Evolutionary conservation across 2,113 vertebrate genomes (phyloP), one percentile per base, ranked within the genome.

Genomic region (Lipophrys pholis): DNA sequence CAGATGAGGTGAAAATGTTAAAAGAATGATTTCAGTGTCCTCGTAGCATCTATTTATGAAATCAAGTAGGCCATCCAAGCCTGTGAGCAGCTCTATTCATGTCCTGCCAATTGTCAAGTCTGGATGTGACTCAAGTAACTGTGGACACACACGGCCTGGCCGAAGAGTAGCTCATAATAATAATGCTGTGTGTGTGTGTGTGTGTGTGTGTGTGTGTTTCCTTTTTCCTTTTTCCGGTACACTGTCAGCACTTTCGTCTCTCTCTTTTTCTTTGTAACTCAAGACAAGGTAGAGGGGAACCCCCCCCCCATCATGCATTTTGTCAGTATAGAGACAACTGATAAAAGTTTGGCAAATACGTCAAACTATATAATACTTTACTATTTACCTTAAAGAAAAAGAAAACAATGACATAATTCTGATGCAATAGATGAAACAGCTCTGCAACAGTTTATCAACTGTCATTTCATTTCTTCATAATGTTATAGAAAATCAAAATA

Each of bases 211-310:
- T 3, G 1, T 38, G n/a, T 38, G 6, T 6, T 30, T 2, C 4
- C 6, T 12, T 55, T 58, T 87, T 85, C 77, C 80, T 85, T 73
- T 70, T 87, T 87, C 82, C 80, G 51, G 64, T 60, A 55, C 45
- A 62, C 11, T 60, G 53, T 75, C 48, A 57, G 15, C 8, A 30
- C 21, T 30, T 56, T 21, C 17, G 12, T 66, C 41, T 39, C 14
- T 16, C 36, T 76, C 11, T 15, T 17, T 60, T 3, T 71, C 51
- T 60, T 6, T 63, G 11, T 45, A 65, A 30, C 48, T 76, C 42
- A 48, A 8, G 10, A 42, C 45, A 54, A 41, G 54, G 11, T 12
- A 1, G 7, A 30, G 10, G 55, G 30, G 48, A 72, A 58, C 1
- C 30, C 1, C 55, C 12, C 21, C 21, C 21, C 11, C 11, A 7